These are phyloP conservation scores for Drosophila austrosaltans DNA, from an alignment of 2,888 invertebrate genomes.

Conservation along the genomic window DNA sequence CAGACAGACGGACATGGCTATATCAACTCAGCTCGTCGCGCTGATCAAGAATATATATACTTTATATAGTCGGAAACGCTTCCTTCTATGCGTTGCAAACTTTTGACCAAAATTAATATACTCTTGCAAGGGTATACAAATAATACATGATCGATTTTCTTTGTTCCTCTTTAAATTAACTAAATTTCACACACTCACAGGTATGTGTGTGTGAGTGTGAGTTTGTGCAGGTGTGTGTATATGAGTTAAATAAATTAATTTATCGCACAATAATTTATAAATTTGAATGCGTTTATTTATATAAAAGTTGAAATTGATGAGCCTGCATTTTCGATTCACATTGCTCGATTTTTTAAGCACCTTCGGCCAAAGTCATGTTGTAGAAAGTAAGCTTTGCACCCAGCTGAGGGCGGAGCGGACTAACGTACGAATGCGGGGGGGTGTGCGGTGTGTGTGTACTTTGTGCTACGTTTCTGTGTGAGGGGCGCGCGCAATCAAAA, in stretches of 20 bases:
- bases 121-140: not conserved
- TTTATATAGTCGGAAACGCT: no score
- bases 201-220: not conserved
- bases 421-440: not conserved
- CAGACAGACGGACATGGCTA: no score
- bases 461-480: not conserved
- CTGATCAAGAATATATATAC: no score
- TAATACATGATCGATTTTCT: conserved; percentile 16
- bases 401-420: not conserved
- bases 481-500: conserved; percentile 1
- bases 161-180: conserved; percentile 4
- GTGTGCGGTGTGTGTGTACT: not conserved
- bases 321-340: conserved; percentile 35
- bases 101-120: no score
- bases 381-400: conserved; percentile 2
- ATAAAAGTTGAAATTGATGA: conserved; percentile 51
- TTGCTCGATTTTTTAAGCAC: conserved; percentile 47
- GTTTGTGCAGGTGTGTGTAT: conserved; percentile 10
- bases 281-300: conserved; percentile 60
- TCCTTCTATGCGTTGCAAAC: no score
- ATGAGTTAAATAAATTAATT: conserved; percentile 44
- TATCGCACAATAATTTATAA: conserved; percentile 41
- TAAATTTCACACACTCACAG: conserved; percentile 15
- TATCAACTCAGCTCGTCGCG: no score
- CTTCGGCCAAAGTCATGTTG: not conserved